Base-by-base conservation (phyloP, 2,888 invertebrate species). In the Omphaloscelis lunosa region DNA sequence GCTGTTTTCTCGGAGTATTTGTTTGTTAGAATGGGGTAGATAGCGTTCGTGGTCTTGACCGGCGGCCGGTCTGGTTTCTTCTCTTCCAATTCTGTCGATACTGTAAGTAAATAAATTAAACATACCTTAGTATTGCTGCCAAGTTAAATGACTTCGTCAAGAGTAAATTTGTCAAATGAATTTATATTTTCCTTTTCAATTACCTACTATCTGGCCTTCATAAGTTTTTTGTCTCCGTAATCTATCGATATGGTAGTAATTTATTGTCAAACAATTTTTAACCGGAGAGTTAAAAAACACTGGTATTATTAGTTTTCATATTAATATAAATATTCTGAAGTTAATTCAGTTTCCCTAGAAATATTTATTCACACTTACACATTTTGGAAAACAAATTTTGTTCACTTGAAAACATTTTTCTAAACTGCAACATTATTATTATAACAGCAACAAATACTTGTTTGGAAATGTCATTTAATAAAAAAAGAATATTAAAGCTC, bases 1-100 rank as follows among this genome's bases (percentile, higher is more conserved):
- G 96, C 92, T 2, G 95, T 96, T 91, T 96, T 96, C 86, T 96
- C 96, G 0, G 95, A 94, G 90, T 96, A 96, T 91, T 96, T 96
- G 89, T 95, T 96, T 68, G 79, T 82, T 9, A 96, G 93, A 79
- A 94, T 88, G 17, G 96, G 96, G 85, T 96, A 96, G 34, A 96
- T 93, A 17, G 93, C 80, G 67, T 91, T 94, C 45, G 91, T 87
- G 59, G 94, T 86, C 86, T 96, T 96, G 15, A 92, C 86, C 12
- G 96, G 94, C 29, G 97, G 97, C 79, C 96, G 93, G 15, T 97
- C 97, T 0, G 96, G 95, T 82, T 95, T 97, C 89, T 95, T 96
- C 77, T 96, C 96, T 67, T 96, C 96, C 12, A 93, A 84, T 59
- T 96, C 95, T 75, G 94, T 90, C 53, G 93, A 89, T 82, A 94